Evolutionary conservation across 2,113 vertebrate species (phyloP).

Genomic region (Eulemur macaco): DNA sequence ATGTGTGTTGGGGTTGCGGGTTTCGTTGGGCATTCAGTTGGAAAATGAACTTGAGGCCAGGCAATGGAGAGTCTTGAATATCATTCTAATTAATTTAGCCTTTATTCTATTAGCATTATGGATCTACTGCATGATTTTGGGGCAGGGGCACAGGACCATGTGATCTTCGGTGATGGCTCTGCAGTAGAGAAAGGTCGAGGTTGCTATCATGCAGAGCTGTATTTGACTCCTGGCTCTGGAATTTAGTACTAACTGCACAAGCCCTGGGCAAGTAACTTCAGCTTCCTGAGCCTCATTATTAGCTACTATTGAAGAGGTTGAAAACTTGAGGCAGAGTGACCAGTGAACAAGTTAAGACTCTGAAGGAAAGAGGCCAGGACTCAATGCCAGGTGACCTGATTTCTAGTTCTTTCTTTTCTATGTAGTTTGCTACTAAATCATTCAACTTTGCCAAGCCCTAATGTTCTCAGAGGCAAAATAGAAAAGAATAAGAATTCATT

Average conservation of each 20-base stretch:
- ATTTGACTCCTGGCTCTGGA: neutral
- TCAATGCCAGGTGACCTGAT: too few species aligned
- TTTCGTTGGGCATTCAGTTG: neutral
- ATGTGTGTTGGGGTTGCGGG: neutral
- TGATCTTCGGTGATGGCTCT: neutral
- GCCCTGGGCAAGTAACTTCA: neutral
- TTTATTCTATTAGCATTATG: neutral
- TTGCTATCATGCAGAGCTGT: neutral
- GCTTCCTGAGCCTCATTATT: neutral
- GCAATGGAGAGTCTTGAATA: neutral
- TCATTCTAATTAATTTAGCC: neutral
- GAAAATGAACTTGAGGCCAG: neutral
- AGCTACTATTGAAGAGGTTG: neutral
- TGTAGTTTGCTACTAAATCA: neutral
- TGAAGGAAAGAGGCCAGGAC: neutral
- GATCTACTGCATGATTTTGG: neutral
- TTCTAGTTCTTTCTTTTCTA: neutral
- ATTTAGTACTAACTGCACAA: neutral
- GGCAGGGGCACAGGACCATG: neutral
- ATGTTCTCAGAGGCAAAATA: neutral
- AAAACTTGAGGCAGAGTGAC: neutral
- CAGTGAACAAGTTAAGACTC: neutral
- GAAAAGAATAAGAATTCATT: neutral
- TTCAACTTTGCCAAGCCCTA: neutral
- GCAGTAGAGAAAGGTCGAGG: neutral